Evolutionary conservation across 2,888 invertebrate genomes (phyloP).

Genomic region (Cenopis cana): DNA sequence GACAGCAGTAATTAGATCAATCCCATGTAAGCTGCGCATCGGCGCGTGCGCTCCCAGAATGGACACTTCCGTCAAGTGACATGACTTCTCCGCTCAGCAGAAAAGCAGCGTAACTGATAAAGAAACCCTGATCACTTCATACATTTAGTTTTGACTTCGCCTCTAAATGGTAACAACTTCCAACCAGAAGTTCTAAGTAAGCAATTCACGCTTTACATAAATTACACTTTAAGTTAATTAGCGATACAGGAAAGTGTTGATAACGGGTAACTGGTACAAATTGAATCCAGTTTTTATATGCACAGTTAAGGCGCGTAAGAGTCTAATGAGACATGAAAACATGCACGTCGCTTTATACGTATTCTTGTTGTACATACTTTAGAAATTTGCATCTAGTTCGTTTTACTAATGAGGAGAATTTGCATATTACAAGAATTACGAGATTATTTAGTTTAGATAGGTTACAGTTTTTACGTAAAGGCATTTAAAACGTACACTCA

Average conservation of each 20-base stretch:
- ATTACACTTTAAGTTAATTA: conserved; percentile 26
- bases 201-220: conserved; percentile 26
- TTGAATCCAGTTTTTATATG: conserved; percentile 20
- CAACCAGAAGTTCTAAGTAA: conserved; percentile 28
- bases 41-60: conserved; percentile 25
- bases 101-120: not conserved
- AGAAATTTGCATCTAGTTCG: not conserved
- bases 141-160: not conserved
- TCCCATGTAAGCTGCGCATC: conserved; percentile 6
- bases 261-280: conserved; percentile 15
- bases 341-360: not conserved
- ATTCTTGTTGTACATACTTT: not conserved
- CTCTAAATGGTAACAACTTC: not conserved
- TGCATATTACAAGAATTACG: conserved; percentile 7
- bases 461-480: not conserved
- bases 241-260: conserved; percentile 20
- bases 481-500: no score
- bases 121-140: not conserved
- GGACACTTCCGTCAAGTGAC: conserved; percentile 22
- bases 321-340: not conserved
- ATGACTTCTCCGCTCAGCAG: not conserved
- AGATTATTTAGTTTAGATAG: no score
- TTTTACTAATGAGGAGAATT: conserved; percentile 10
- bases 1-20: conserved; percentile 15
- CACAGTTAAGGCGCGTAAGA: not conserved